Percentiles rank a stretch among this genome's conserved stretches.
These are phyloP conservation scores for Seladonia tumulorum DNA, from an alignment of 2,888 invertebrate species.

Conservation along the genomic window DNA sequence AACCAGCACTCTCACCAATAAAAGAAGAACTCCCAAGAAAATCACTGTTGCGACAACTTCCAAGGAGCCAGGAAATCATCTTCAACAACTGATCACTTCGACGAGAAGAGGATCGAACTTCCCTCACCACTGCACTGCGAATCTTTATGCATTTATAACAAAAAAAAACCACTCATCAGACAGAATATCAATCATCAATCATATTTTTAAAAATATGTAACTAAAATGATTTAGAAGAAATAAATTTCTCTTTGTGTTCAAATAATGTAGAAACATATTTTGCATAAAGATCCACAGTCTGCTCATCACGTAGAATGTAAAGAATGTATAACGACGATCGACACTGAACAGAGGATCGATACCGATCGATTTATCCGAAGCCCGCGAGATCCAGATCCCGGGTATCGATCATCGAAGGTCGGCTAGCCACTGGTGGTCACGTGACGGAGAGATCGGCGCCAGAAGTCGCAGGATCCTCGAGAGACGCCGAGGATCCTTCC, in stretches of 20 bases:
- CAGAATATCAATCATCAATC: not conserved
- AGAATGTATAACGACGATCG: not conserved
- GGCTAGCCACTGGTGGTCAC: constrained; percentile 53
- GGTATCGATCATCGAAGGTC: not conserved
- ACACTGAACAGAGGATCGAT: constrained; percentile 1
- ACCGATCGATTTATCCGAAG: not conserved
- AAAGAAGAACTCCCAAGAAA: not conserved
- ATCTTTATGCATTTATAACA: not conserved
- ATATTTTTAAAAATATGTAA: not conserved
- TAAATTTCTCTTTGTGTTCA: too few species aligned
- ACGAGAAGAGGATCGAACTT: not conserved
- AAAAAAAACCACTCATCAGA: not conserved
- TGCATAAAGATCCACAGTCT: not conserved
- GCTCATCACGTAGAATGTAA: not conserved
- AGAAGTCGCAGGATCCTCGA: not conserved
- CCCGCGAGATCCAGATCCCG: not conserved
- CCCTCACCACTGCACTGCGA: not conserved
- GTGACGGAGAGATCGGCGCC: constrained; percentile 47
- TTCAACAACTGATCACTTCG: not conserved
- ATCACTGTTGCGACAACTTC: not conserved
- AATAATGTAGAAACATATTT: not conserved
- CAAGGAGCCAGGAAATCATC: not conserved
- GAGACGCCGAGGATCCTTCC: not conserved
- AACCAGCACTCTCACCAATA: not conserved
- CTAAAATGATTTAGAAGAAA: too few species aligned